phyloP scores from a whole-genome alignment of 1,140 invertebrate species.

The Drosophila tristis region DNA sequence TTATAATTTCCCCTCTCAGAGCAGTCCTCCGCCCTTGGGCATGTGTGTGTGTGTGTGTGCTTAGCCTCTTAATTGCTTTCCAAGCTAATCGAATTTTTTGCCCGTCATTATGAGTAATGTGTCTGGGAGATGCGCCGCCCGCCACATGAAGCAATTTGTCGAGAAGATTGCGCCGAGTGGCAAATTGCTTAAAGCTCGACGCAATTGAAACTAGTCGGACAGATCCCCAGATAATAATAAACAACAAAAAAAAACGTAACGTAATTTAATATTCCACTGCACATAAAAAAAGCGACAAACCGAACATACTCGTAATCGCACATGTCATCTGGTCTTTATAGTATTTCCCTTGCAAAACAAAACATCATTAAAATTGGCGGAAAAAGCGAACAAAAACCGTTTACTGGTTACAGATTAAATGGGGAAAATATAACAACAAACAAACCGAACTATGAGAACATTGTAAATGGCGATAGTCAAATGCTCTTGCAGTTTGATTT shows the following conservation, averaged over 20 bases:
- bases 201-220: slow-evolving; percentile 46
- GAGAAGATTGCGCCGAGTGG: slow-evolving; percentile 48
- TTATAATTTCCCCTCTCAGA: not conserved
- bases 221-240: slow-evolving; percentile 16
- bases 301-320: slow-evolving; percentile 72
- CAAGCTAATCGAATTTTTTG: slow-evolving; percentile 80
- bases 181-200: slow-evolving; percentile 70
- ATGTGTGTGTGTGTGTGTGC: slow-evolving; percentile 37
- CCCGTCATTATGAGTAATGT: slow-evolving; percentile 79
- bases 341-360: slow-evolving; percentile 69
- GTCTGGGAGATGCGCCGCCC: slow-evolving; percentile 41
- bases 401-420: slow-evolving; percentile 2
- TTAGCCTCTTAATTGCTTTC: slow-evolving; percentile 77
- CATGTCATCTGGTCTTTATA: slow-evolving; percentile 65
- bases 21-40: too few species aligned
- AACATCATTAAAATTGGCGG: slow-evolving; percentile 57
- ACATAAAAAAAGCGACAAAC: slow-evolving; percentile 10
- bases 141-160: slow-evolving; percentile 72
- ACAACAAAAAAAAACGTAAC: slow-evolving; percentile 40
- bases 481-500: slow-evolving; percentile 8
- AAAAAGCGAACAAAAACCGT: slow-evolving; percentile 16
- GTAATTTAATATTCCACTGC: slow-evolving; percentile 34
- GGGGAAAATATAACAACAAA: slow-evolving; percentile 3
- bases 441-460: slow-evolving; percentile 23
- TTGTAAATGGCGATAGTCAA: slow-evolving; percentile 37